Evolutionary conservation across 1,140 invertebrate species (phyloP), one percentile per base, ranked within the genome.

Genomic region (Bombus cullumanus): DNA sequence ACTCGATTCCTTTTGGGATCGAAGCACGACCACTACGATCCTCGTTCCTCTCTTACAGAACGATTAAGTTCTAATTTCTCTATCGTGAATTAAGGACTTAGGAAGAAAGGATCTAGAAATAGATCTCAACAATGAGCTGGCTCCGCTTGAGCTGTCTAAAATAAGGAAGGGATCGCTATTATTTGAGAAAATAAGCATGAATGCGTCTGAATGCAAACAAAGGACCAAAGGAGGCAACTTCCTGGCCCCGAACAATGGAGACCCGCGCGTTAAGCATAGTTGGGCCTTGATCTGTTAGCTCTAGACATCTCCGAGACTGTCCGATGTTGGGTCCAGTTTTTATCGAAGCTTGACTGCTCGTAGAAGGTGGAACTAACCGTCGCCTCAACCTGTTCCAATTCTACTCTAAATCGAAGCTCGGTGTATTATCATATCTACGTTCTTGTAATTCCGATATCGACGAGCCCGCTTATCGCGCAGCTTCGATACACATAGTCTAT

Each of bases 251-350:
- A 39, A 69, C 64, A 69, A 80, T 53, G 43, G 43, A 39, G 31
- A 66, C 18, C 62, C 77, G 39, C 77, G 39, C 12, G 62, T 66
- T 79, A 34, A 79, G 31, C 39, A 68, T 69, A 80, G 64, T 39
- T 2, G 31, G 15, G 37, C 34, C 64, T 53, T 39, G 78, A 47
- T 80, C 64, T 68, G 68, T 53, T 53, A 53, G 25, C 31, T 62
- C 25, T 37, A 59, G 47, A 41, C 39, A 6, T 41, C 22, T 37
- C 15, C n/a, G 76, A 64, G 37, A 28, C 13, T 53, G 43, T 25
- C 22, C 3, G n/a, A 2, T 39, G 47, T 31, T 10, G 31, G 64
- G 34, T 53, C 41, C 41, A 69, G 78, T 69, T 80, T 80, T 80
- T 80, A 28, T 10, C 25, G 64, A n/a, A n/a, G 31, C 64, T 22